Percentiles rank a stretch among this genome's conserved stretches.
phyloP scores from a whole-genome alignment of 2,888 invertebrate species.

The Brenthis hecate region DNA sequence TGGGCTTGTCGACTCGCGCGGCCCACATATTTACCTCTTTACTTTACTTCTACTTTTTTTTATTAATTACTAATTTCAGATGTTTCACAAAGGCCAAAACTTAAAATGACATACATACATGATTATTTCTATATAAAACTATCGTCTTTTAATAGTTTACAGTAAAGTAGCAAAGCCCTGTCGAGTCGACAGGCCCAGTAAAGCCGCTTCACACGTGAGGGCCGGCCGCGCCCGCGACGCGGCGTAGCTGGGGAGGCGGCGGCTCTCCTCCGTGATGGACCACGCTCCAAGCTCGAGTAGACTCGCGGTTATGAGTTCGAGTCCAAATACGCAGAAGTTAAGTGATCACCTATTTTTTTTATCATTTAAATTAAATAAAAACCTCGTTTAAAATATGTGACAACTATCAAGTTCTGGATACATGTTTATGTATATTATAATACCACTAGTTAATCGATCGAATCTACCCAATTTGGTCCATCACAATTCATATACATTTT shows the following conservation, averaged over 20 bases:
- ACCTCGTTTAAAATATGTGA: background rate
- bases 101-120: constrained; percentile 2
- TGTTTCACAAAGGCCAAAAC: constrained; percentile 4
- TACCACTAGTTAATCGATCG: background rate
- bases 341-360: background rate
- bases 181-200: constrained; percentile 7
- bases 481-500: background rate
- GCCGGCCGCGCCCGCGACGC: constrained; percentile 33
- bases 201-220: constrained; percentile 26
- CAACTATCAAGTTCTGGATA: background rate
- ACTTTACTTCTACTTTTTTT: background rate
- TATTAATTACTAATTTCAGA: background rate
- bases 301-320: constrained; percentile 8
- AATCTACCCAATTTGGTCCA: constrained; percentile 16
- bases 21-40: too few relatives aligned
- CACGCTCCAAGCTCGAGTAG: constrained; percentile 1
- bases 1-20: too few relatives aligned
- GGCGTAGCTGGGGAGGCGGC: background rate
- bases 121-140: too few relatives aligned
- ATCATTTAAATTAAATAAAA: background rate
- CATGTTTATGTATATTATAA: background rate
- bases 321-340: constrained; percentile 1
- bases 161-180: background rate
- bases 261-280: background rate
- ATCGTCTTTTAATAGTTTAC: background rate